A percentile compares a stretch with the other conserved stretches of the same genome.
These are phyloP conservation scores for Vanessa atalanta DNA, from an alignment of 1,140 invertebrate genomes.

Conservation along the genomic window DNA sequence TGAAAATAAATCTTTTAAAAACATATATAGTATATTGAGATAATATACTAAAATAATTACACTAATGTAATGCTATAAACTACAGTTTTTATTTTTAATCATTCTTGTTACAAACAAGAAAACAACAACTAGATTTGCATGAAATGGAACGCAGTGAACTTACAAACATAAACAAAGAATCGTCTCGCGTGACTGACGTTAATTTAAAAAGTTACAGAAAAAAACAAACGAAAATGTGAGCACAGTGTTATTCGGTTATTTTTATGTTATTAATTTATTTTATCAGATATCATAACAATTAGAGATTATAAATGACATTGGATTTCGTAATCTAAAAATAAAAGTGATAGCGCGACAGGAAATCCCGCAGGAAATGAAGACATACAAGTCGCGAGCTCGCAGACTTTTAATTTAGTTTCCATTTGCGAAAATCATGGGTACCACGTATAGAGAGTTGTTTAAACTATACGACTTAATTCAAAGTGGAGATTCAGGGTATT, in stretches of 20 bases:
- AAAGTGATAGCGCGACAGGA: slow-evolving; percentile 63
- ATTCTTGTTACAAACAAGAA: background rate
- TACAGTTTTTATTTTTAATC: background rate
- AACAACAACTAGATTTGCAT: slow-evolving; percentile 1
- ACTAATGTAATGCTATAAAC: background rate
- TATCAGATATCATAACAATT: slow-evolving; percentile 21
- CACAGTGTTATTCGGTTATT: slow-evolving; percentile 27
- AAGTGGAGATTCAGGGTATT: slow-evolving; percentile 63
- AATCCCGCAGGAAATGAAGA: slow-evolving; percentile 71
- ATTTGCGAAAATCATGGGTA: slow-evolving; percentile 65
- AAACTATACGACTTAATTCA: slow-evolving; percentile 75
- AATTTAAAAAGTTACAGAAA: slow-evolving; percentile 33
- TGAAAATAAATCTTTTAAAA: background rate
- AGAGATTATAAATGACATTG: slow-evolving; percentile 25
- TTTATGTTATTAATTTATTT: slow-evolving; percentile 11
- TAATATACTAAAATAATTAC: background rate
- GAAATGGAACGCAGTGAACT: slow-evolving; percentile 28
- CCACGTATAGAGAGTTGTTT: slow-evolving; percentile 68
- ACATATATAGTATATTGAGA: background rate
- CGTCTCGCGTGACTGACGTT: slow-evolving; percentile 35
- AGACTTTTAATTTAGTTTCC: slow-evolving; percentile 62
- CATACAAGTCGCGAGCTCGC: slow-evolving; percentile 55
- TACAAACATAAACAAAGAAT: slow-evolving; percentile 38
- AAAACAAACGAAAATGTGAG: slow-evolving; percentile 34
- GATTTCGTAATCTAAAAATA: slow-evolving; percentile 52